These are phyloP conservation scores for Acromyrmex echinatior DNA, from an alignment of 1,140 invertebrate genomes.

Conservation along the genomic window DNA sequence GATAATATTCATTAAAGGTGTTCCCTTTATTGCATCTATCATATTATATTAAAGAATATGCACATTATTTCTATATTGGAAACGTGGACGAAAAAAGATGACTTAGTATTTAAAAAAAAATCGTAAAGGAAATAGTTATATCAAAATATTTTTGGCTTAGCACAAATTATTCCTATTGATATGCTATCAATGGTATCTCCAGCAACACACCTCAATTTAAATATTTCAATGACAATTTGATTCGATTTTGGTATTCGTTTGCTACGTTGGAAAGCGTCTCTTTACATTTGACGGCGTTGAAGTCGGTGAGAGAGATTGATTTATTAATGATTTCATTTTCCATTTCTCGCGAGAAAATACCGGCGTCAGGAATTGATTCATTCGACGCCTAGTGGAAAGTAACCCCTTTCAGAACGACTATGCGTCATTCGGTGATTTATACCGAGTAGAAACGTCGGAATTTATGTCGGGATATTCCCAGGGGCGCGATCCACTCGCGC, in stretches of 20 bases:
- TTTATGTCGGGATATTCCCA: constrained; percentile 52
- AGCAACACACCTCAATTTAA: background rate
- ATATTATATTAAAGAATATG: background rate
- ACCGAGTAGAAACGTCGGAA: constrained; percentile 34
- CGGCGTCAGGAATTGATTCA: constrained; percentile 34
- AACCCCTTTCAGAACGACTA: constrained; percentile 12
- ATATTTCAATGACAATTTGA: constrained; percentile 15
- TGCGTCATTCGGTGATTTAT: constrained; percentile 63
- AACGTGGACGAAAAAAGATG: background rate
- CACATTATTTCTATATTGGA: background rate
- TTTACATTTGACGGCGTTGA: constrained; percentile 14
- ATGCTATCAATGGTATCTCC: background rate
- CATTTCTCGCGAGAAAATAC: constrained; percentile 31
- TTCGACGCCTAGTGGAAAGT: constrained; percentile 31
- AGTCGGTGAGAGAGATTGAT: constrained; percentile 38
- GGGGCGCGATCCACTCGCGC: constrained; percentile 46
- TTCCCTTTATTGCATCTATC: background rate
- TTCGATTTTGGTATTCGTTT: background rate
- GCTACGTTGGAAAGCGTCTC: constrained; percentile 8
- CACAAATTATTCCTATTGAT: background rate
- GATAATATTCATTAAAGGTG: background rate
- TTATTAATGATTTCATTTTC: constrained; percentile 54
- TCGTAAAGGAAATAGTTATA: background rate
- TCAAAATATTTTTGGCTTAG: background rate
- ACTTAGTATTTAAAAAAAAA: background rate